Evolutionary conservation across 2,888 invertebrate species (phyloP).

Genomic region (Atrina japonica): DNA sequence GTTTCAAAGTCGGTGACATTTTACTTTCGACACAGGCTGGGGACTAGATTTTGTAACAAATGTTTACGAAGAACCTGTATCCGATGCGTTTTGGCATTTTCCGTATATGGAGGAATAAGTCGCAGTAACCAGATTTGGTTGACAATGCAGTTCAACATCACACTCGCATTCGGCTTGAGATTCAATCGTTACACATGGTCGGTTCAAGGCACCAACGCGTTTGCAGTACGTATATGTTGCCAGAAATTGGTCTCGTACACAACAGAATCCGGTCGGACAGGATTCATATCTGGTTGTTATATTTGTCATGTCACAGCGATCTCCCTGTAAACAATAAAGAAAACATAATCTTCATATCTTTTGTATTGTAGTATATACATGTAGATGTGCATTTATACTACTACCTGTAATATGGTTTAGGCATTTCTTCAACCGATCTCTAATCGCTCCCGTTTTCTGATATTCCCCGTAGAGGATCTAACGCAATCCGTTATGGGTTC

Average conservation of each 20-base stretch:
- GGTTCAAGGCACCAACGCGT: constrained; percentile 31
- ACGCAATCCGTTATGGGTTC: too few species aligned
- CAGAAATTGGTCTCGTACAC: constrained; percentile 55
- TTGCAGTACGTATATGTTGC: constrained; percentile 54
- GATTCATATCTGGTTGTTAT: constrained; percentile 7
- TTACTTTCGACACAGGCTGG: too few species aligned
- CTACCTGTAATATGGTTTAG: too few species aligned
- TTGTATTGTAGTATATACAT: too few species aligned
- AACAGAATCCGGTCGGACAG: constrained; percentile 53
- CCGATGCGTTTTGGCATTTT: constrained; percentile 25
- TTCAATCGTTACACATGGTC: constrained; percentile 43
- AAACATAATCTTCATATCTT: too few species aligned
- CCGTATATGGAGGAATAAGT: constrained; percentile 51
- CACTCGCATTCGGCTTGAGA: constrained; percentile 52
- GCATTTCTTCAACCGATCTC: too few species aligned
- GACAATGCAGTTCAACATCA: constrained; percentile 39
- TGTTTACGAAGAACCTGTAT: neutral
- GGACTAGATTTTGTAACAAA: too few species aligned
- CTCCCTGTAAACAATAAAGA: too few species aligned
- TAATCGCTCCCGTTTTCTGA: too few species aligned
- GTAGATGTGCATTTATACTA: too few species aligned
- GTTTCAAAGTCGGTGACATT: too few species aligned
- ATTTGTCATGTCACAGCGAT: constrained; percentile 22
- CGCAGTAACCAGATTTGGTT: constrained; percentile 44
- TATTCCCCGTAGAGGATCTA: too few species aligned